Evolutionary conservation across 1,140 invertebrate genomes (phyloP), one percentile per base, ranked within the genome.

Genomic region (Drosophila ogumai): DNA sequence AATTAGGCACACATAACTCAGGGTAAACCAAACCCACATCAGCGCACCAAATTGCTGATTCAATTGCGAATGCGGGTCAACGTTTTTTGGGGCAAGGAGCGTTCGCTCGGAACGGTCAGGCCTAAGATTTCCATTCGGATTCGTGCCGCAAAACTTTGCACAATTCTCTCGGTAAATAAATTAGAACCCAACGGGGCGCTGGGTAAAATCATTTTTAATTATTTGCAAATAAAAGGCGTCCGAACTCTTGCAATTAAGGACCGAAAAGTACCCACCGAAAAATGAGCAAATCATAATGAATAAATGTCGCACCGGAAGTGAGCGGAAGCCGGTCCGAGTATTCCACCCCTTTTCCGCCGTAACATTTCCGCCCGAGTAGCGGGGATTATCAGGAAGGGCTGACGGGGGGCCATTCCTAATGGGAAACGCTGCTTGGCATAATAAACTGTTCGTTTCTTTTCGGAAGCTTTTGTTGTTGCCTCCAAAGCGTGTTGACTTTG

Each of bases 231-330:
- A 90, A 90, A 75, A 69, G 57, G 66, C 54, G 58, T 46, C 54
- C 40, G 68, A 87, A 77, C 55, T 72, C 66, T 67, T 81, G 68
- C 81, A 90, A 90, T 90, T 90, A 90, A 81, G 78, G 63, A 25
- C 34, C 66, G 55, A 65, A 61, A 66, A 82, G 59, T 58, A 69
- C 50, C 65, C 40, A 58, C 43, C 69, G 61, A 81, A 68, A 88
- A 88, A 72, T 85, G 86, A 85, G 77, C 85, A 90, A 87, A 90
- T 90, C 85, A 88, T 85, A 90, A 90, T 90, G 86, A 90, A 90
- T 90, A 90, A 90, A 90, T 90, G 85, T 90, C 85, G 80, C 86
- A 85, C 85, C 85, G 85, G 85, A 90, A 90, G 86, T 77, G 50
- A 76, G 59, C 80, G 85, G 80, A 90, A 84, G 82, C 75, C 72